Conservation (phyloP, 2,797 vertebrate species). For the Enoplosus armatus region DNA sequence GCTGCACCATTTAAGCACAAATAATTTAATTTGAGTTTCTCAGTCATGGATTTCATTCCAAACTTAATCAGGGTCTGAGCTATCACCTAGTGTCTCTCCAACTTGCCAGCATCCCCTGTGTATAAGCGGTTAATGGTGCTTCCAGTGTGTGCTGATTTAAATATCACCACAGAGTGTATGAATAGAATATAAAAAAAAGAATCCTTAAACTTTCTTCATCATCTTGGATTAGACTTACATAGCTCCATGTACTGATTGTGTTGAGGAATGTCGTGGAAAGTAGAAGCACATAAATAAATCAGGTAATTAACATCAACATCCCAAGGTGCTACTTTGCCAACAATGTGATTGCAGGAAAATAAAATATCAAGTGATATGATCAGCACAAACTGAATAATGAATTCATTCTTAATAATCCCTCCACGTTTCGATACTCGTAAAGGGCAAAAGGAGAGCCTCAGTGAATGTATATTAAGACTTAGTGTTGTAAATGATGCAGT, state of each 20-base stretch:
- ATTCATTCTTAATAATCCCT: constrained; percentile 34
- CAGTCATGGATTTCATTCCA: constrained; percentile 62
- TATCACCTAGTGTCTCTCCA: constrained; percentile 39
- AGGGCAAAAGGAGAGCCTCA: constrained; percentile 18
- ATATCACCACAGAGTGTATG: constrained; percentile 29
- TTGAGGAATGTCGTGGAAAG: constrained; percentile 25
- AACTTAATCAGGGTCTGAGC: constrained; percentile 52
- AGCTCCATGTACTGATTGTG: constrained; percentile 8
- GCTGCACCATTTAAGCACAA: constrained; percentile 54
- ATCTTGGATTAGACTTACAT: constrained; percentile 7
- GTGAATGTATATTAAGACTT: constrained; percentile 26
- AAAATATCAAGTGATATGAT: constrained; percentile 17
- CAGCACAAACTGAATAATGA: constrained; percentile 34
- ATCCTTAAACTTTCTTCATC: constrained; percentile 19
- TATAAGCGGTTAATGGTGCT: constrained; percentile 67
- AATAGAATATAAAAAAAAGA: constrained; percentile 23
- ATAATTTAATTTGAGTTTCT: constrained; percentile 64
- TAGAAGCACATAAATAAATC: constrained; percentile 16
- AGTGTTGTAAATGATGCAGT: constrained; percentile 35
- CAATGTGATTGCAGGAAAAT: not conserved
- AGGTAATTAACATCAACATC: constrained; percentile 30
- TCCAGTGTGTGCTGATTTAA: constrained; percentile 28
- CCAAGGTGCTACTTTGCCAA: constrained; percentile 30
- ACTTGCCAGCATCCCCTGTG: constrained; percentile 14
- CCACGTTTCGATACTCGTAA: not conserved